Evolutionary conservation across 2,797 vertebrate genomes (phyloP).

Genomic region (Enteromius thamalakanensis): DNA sequence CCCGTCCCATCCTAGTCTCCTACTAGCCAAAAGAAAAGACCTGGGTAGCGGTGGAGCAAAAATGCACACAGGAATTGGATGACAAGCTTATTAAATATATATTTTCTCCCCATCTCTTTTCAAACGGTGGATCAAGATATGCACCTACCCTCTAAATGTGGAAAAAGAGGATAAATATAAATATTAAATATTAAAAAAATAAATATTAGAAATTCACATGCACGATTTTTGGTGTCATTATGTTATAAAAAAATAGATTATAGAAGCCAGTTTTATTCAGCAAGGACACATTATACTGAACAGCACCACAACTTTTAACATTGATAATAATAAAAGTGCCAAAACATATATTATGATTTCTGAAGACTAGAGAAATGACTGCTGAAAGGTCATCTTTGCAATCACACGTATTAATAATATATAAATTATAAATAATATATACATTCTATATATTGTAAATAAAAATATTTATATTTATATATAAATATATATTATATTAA

Average conservation of each 20-base stretch:
- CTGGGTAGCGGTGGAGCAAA: background rate
- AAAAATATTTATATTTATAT: too few species aligned
- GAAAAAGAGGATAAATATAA: background rate
- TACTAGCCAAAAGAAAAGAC: background rate
- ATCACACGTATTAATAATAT: background rate
- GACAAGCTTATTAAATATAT: background rate
- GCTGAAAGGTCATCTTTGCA: background rate
- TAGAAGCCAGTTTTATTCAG: background rate
- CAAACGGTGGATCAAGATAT: background rate
- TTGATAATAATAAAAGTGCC: background rate
- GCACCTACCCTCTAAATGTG: too few species aligned
- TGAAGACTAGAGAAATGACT: background rate
- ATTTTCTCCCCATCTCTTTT: too few species aligned
- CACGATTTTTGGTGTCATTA: background rate
- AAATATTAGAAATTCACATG: background rate
- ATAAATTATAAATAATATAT: too few species aligned
- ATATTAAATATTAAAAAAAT: too few species aligned
- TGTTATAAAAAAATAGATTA: background rate
- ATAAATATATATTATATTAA: too few species aligned
- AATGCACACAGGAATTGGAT: background rate
- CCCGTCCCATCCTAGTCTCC: too few species aligned
- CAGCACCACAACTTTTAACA: background rate
- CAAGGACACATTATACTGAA: background rate
- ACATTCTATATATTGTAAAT: too few species aligned
- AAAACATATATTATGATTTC: background rate